Base-by-base conservation (phyloP, 2,888 invertebrate genomes). In the Cecidostiba fungosa region DNA sequence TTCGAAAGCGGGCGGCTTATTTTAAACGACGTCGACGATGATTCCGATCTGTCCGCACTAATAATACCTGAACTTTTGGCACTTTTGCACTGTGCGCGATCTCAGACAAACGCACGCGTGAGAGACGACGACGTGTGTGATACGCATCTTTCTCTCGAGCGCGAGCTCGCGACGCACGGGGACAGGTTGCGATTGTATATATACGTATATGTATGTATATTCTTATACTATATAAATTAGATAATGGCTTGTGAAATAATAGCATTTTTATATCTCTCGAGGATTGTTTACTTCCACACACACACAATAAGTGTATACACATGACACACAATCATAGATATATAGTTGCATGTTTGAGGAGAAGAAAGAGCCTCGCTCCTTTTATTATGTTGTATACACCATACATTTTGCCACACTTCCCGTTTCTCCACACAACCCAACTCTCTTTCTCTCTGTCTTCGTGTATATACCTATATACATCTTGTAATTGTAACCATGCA, bases 221-320 rank as follows among this genome's bases (percentile, higher is more conserved):
- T 26, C 29, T 29, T 23, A 43, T n/a, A 32, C 32, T 62, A 23
- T 84, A 36, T 77, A 69, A 59, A 76, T 86, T 86, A 83, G 79
- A 82, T 86, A 82, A 86, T 83, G 50, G 82, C 79, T 86, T 86
- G 85, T 80, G 82, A 86, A 82, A 78, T 82, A 85, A 82, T 78
- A 74, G 79, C 79, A 80, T 79, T 54, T 29, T 50, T 29, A 76
- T 85, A 26, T 29, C 26, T 80, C 77, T 54, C 39, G 72, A 70
- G 86, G 83, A 76, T 83, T 83, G 80, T 86, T 77, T 78, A 76
- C 84, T 77, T 76, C 23, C 70, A 77, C 54, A 43, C 50, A 54
- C n/a, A 59, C 43, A n/a, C 54, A 59, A 59, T 43, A 59, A 59
- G 54, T 23, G 54, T n/a, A 54, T 6, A 54, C 6, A 6, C n/a